A percentile compares a stretch with the other conserved stretches of the same genome.
phyloP scores from a whole-genome alignment of 2,888 invertebrate genomes.

The Euzophera pinguis region DNA sequence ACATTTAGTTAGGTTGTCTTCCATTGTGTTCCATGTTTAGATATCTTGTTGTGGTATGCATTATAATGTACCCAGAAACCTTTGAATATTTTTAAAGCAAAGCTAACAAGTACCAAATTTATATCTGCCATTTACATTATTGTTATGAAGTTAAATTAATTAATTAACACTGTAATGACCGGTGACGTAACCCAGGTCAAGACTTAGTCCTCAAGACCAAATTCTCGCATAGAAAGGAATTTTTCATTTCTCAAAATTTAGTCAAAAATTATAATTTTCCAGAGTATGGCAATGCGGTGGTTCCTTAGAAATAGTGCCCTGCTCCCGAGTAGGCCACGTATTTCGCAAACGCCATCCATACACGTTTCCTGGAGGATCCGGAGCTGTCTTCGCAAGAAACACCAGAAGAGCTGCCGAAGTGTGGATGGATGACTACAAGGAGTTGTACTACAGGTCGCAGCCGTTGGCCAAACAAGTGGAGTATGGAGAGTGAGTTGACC shows the following conservation, averaged over 20 bases:
- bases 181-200: too few species aligned
- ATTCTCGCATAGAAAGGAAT: too few species aligned
- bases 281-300: conserved; percentile 99
- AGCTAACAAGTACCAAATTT: too few species aligned
- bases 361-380: conserved; percentile 98
- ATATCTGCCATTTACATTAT: too few species aligned
- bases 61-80: too few species aligned
- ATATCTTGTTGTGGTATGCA: too few species aligned
- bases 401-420: conserved; percentile 98
- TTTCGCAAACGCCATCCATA: conserved; percentile 98
- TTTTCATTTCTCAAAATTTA: neutral
- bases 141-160: too few species aligned
- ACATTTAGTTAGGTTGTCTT: too few species aligned
- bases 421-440: conserved; percentile 99
- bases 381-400: conserved; percentile 97
- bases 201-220: too few species aligned
- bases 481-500: conserved; percentile 92
- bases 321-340: conserved; percentile 96
- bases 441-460: conserved; percentile 96
- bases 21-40: too few species aligned
- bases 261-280: conserved; percentile 25
- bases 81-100: too few species aligned
- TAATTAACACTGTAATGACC: too few species aligned
- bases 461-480: conserved; percentile 93
- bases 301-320: conserved; percentile 97